Base-by-base conservation (phyloP, 2,888 invertebrate species). In the Cheilosia vulpina region DNA sequence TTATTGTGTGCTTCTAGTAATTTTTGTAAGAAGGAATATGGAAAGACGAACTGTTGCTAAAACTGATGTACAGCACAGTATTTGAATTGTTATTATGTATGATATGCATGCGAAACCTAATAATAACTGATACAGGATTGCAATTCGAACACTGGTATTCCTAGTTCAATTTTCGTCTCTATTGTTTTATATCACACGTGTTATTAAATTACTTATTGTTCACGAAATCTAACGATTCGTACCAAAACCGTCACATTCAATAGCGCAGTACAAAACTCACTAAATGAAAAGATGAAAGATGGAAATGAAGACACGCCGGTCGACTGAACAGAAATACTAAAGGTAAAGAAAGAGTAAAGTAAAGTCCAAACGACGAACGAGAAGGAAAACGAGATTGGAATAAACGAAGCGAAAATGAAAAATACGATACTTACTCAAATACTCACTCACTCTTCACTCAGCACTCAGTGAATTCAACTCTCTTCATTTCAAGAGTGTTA, bases 131-230 rank as follows among this genome's bases (percentile, higher is more conserved):
- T 11, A 38, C 4, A 13, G 13, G 3, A 7, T 38, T 38, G 11
- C 13, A 38, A 47, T 9, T 19, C 17, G 4, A 24, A 24, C 69
- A 82, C 76, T 77, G 72, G 62, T 82, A 82, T 72, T 77, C 72
- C 71, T 47, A 47, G 62, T 45, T 62, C 60, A 57, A 52, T 72
- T 53, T 31, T 11, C 63, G 45, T 58, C 50, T 19, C 45, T 60
- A 47, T 68, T 81, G 57, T 76, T 75, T 71, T 69, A 19, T 38
- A 45, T 55, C 43, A 73, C 83, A 78, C 73, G 83, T 83, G 82
- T 77, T 47, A 50, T 19, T 58, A 45, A 17, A 34, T 27, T 17
- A 4, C 27, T n/a, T 21, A 9, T 21, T 13, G 27, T 62, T 43
- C 65, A 66, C 31, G 13, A 17, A 55, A 45, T 13, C 38, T 38